Base-by-base conservation (phyloP, 2,888 invertebrate species). In the Sepioteuthis lessoniana region DNA sequence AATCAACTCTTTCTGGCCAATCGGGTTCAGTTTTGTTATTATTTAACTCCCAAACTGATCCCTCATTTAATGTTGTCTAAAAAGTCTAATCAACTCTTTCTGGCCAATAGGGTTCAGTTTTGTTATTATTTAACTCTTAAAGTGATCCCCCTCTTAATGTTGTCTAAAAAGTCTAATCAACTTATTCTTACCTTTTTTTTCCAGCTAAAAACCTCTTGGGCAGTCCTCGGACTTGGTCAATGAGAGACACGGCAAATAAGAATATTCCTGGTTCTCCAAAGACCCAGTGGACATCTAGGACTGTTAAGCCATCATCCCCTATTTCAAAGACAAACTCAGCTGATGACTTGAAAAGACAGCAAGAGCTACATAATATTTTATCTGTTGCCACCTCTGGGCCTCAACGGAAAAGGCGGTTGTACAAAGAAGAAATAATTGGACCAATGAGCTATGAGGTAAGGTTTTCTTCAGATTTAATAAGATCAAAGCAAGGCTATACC, bases 361-460 rank as follows among this genome's bases (percentile, higher is more conserved):
- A 19, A 31, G 76, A 76, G 8, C 76, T 76, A n/a, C 31, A 13
- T n/a, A 16, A 31, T 76, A n/a, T 76, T 13, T 76, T 76, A n/a
- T n/a, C 76, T 10, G n/a, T 13, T 76, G n/a, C 76, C 2, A n/a
- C 76, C 13, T n/a, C 76, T 76, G 76, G 31, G 76, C n/a, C n/a
- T 0, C 76, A n/a, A 31, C n/a, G 76, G 8, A 93, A 93, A 47
- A 13, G 93, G 28, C 35, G 47, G 3, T 37, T 50, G 35, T 47
- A 93, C 55, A 55, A 93, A n/a, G 50, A 47, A 28, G 35, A 93
- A 25, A 93, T 93, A 37, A 25, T 93, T 37, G 47, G 93, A 28
- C 93, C 47, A 37, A 55, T 93, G 47, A 93, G 93, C 31, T 50
- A 91, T 46, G 91, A 91, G 91, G 91, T 46, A 31, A 31, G 31